Conservation (phyloP, 2,113 vertebrate genomes). For the Theristicus caerulescens region DNA sequence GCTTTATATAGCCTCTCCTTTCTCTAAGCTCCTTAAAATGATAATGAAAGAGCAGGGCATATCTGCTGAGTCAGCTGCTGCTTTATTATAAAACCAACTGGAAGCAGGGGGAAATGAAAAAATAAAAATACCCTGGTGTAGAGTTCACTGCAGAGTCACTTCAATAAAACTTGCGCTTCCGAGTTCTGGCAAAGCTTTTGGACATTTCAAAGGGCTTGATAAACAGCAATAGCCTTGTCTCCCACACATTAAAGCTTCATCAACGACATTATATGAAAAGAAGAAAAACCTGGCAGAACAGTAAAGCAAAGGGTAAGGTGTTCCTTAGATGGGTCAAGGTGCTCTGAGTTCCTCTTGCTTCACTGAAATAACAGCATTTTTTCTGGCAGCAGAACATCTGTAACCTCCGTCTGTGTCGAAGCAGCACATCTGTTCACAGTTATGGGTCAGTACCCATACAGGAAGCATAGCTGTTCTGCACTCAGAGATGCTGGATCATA, state of each 20-base stretch:
- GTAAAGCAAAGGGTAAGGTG: constrained; percentile 74
- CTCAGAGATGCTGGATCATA: constrained; percentile 23
- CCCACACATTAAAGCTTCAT: constrained; percentile 68
- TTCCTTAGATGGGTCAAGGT: constrained; percentile 79
- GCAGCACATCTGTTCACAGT: constrained; percentile 75
- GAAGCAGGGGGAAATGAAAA: too few species aligned
- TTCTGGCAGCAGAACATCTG: constrained; percentile 71
- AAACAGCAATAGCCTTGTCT: constrained; percentile 76
- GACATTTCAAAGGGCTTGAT: constrained; percentile 77
- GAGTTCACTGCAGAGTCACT: constrained; percentile 66
- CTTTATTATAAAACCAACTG: constrained; percentile 1
- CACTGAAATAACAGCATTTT: constrained; percentile 46
- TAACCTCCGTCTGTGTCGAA: constrained; percentile 31
- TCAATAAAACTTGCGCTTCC: constrained; percentile 57
- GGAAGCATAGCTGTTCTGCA: constrained; percentile 12
- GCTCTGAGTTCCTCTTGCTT: constrained; percentile 67
- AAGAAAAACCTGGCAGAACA: constrained; percentile 63
- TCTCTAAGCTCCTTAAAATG: background rate
- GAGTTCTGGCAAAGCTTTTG: constrained; percentile 46
- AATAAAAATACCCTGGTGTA: background rate
- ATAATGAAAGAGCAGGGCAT: background rate
- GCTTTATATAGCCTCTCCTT: background rate
- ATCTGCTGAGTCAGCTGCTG: constrained; percentile 40
- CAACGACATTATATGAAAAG: constrained; percentile 57
- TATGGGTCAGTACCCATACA: constrained; percentile 63